Base-by-base conservation (phyloP, 2,888 invertebrate species). In the Noctua janthina region DNA sequence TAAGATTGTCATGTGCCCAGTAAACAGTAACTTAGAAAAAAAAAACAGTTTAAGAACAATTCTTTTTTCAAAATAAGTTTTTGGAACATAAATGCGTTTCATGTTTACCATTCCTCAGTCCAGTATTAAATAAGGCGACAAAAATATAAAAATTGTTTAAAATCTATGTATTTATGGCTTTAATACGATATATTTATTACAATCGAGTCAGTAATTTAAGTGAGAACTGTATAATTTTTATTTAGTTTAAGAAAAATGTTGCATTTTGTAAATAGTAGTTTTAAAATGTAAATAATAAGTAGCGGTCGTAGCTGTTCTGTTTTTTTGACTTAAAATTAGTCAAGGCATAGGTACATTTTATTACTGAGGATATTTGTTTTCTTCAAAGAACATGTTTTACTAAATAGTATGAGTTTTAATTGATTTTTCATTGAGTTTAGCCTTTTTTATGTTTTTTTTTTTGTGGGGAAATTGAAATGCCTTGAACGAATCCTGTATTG, bases 131-230 rank as follows among this genome's bases (percentile, higher is more conserved):
- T 84, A 87, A 72, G 83, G 88, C 88, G 83, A 83, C 89, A 89
- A 86, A 87, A 87, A 87, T 77, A 84, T 79, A 79, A 82, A 87
- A 88, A 88, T 85, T 75, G 90, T 90, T 84, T 88, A 90, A 91
- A 91, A 88, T 91, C 88, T 85, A 87, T 89, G 89, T 91, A 91
- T 92, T 91, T 91, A 92, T 91, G 89, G 90, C 91, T 90, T 90
- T 89, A 90, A 90, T 92, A 91, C 90, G 91, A 92, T 94, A 93
- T 94, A 94, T 94, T 94, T 95, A 94, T 94, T 90, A 92, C 92
- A 96, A 95, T 91, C 95, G 93, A 96, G 96, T 96, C 96, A 96
- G 92, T 96, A 96, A 94, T 94, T 92, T 96, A 96, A 96, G 96
- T 89, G 85, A 90, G 87, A 90, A 90, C 90, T 89, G 89, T 90